Conservation (phyloP, 2,113 vertebrate species). For the Fukomys damarensis region DNA sequence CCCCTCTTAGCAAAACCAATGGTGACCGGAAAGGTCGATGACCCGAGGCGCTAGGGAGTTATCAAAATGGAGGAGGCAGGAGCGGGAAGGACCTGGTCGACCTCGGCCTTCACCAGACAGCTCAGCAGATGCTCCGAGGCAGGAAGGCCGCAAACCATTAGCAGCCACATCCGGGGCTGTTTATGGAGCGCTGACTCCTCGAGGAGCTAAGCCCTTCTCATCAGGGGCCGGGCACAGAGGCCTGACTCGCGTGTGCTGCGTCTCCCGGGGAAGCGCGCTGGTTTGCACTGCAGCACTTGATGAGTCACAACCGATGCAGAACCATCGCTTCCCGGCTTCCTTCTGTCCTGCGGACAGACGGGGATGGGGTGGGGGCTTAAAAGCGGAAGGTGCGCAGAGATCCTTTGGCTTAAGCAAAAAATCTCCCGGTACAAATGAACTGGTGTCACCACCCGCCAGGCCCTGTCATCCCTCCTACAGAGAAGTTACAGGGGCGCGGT, state of each 20-base stretch:
- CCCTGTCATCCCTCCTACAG: background rate
- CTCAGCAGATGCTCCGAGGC: background rate
- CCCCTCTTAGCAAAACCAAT: background rate
- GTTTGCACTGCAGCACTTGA: background rate
- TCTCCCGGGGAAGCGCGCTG: background rate
- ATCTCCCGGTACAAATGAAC: background rate
- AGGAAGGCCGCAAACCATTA: background rate
- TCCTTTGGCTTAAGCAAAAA: background rate
- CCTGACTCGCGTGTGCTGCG: fast-evolving
- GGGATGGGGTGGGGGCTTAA: background rate
- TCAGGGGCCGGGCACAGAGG: background rate
- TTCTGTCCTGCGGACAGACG: background rate
- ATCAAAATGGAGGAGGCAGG: background rate
- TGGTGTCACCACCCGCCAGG: background rate
- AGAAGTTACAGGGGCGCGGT: background rate
- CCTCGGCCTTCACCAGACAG: background rate
- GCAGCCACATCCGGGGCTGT: background rate
- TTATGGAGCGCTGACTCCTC: background rate
- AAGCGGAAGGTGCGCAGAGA: background rate
- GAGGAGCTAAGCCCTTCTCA: background rate
- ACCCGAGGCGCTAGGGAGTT: background rate
- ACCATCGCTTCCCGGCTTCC: background rate
- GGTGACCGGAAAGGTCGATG: background rate
- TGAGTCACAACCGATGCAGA: conserved; percentile 9
- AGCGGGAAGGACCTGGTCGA: background rate